These are phyloP conservation scores for Moxostoma hubbsi DNA, from an alignment of 2,797 vertebrate species.

Conservation along the genomic window DNA sequence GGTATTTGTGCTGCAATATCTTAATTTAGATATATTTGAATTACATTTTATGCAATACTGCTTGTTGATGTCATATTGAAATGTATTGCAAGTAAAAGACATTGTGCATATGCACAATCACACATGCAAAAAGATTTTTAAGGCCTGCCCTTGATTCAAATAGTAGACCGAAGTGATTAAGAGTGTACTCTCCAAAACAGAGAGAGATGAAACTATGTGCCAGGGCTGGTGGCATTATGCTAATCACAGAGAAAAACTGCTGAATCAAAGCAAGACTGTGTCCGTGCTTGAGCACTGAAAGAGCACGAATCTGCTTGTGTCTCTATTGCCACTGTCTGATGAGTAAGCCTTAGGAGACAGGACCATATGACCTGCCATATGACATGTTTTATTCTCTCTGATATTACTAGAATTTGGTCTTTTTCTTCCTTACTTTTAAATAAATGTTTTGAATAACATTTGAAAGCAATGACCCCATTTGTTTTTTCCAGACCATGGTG, in stretches of 20 bases:
- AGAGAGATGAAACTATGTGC: constrained; percentile 52
- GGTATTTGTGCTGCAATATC: not conserved
- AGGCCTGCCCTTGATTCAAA: constrained; percentile 12
- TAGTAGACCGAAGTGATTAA: not conserved
- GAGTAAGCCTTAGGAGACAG: constrained; percentile 22
- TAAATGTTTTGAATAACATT: not conserved
- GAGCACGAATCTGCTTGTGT: constrained; percentile 62
- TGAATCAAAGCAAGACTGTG: constrained; percentile 69
- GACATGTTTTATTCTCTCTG: constrained; percentile 1
- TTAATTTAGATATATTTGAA: not conserved
- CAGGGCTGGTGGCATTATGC: constrained; percentile 56
- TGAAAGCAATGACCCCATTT: not conserved
- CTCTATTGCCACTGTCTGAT: constrained; percentile 42
- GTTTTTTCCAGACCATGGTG: not conserved
- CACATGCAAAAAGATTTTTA: not conserved
- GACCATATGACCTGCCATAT: constrained; percentile 34
- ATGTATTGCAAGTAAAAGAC: no score
- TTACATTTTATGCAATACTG: not conserved
- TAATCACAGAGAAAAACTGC: constrained; percentile 65
- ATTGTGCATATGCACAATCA: not conserved
- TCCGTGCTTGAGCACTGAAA: constrained; percentile 9
- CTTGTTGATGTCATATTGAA: no score
- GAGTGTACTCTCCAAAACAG: constrained; percentile 3
- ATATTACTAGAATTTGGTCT: not conserved
- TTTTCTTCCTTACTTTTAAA: not conserved